These are phyloP conservation scores for Chymomyza caudatula DNA, from an alignment of 2,888 invertebrate genomes.

Conservation along the genomic window DNA sequence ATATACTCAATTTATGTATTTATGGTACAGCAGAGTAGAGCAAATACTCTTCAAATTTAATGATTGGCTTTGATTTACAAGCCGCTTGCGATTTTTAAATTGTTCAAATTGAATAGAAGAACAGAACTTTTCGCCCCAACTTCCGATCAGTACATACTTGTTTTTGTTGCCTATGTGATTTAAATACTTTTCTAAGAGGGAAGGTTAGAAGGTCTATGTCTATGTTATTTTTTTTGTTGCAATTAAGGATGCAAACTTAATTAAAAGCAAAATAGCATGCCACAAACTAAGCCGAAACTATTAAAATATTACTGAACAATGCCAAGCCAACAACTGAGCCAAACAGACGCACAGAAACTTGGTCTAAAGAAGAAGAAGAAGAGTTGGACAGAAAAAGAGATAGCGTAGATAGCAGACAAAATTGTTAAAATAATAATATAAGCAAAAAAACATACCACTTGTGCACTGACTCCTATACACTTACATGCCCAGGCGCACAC, in stretches of 20 bases:
- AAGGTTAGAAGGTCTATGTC: constrained; percentile 8
- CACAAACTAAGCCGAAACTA: constrained; percentile 33
- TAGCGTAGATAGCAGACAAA: background rate
- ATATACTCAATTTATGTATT: too few relatives aligned
- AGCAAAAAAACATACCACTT: background rate
- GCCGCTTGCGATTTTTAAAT: background rate
- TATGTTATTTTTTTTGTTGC: background rate
- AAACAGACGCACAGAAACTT: background rate
- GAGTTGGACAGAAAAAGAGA: background rate
- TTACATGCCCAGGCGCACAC: background rate
- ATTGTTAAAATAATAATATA: constrained; percentile 1
- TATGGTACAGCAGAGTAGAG: constrained; percentile 22
- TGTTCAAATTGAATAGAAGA: background rate
- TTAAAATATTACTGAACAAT: constrained; percentile 38
- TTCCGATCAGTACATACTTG: constrained; percentile 28
- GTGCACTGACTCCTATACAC: background rate
- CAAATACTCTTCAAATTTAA: background rate
- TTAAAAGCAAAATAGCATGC: constrained; percentile 42
- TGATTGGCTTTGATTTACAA: background rate
- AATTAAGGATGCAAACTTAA: constrained; percentile 41
- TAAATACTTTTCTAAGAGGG: constrained; percentile 18
- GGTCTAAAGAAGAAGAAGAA: constrained; percentile 3
- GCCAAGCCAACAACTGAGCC: constrained; percentile 28
- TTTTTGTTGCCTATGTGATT: constrained; percentile 15
- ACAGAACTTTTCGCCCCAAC: constrained; percentile 13